Evolutionary conservation across 2,113 vertebrate genomes (phyloP).

Genomic region (Rhynchopsitta pachyrhyncha): DNA sequence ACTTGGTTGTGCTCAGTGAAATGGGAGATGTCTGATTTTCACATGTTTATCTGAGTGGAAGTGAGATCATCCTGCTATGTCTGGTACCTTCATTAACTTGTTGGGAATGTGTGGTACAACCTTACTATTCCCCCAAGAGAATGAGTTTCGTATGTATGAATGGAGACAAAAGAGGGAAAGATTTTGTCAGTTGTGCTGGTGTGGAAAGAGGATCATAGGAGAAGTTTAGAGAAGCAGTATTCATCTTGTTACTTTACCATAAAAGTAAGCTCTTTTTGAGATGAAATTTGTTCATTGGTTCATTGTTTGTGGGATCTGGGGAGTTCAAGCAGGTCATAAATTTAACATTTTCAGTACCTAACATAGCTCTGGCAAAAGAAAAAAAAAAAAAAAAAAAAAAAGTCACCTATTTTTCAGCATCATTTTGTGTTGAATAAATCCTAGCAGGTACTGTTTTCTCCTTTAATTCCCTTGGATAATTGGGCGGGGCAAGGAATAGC

Average conservation of each 20-base stretch:
- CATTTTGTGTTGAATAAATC: not conserved
- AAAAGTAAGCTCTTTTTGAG: not conserved
- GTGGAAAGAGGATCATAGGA: not conserved
- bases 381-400: not conserved
- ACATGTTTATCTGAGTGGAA: not conserved
- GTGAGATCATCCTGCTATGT: not conserved
- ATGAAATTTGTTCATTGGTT: not conserved
- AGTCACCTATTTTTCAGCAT: not conserved
- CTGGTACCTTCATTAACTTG: not conserved
- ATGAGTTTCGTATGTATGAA: not conserved
- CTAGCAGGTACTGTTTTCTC: not conserved
- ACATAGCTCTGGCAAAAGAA: not conserved
- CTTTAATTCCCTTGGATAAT: not conserved
- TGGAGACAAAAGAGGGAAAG: accelerated
- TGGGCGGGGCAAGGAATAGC: not conserved
- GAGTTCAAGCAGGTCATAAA: not conserved
- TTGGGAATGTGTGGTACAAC: not conserved
- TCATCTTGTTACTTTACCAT: not conserved
- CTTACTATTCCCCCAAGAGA: not conserved
- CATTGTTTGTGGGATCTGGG: not conserved
- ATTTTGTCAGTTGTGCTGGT: not conserved
- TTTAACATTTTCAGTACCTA: not conserved
- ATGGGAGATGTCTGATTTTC: not conserved
- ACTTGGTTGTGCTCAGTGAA: not conserved
- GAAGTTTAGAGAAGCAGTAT: not conserved